phyloP scores from a whole-genome alignment of 2,888 invertebrate genomes.

The Trachelus iudaicus region DNA sequence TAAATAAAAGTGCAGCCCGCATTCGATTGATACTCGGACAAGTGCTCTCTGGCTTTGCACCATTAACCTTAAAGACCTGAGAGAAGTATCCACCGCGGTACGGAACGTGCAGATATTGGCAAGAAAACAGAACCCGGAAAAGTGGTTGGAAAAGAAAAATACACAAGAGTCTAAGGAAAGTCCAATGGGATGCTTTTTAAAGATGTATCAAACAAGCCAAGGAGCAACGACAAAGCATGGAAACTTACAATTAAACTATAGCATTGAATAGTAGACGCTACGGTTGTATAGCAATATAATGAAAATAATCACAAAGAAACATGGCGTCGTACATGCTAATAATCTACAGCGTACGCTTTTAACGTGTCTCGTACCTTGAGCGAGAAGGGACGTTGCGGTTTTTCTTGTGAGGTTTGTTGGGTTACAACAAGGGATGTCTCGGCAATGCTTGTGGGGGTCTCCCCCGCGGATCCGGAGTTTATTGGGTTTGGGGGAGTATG shows the following conservation, averaged over 20 bases:
- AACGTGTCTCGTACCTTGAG: conserved; percentile 67
- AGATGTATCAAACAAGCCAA: not conserved
- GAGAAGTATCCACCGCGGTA: not conserved
- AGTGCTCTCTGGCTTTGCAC: not conserved
- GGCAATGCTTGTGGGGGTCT: conserved; percentile 52
- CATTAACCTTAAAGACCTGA: not conserved
- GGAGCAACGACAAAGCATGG: not conserved
- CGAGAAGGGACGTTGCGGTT: conserved; percentile 72
- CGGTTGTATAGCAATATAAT: conserved; percentile 21
- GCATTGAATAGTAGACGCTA: conserved; percentile 6
- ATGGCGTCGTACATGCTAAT: conserved; percentile 8
- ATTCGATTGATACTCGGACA: not conserved
- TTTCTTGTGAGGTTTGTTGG: conserved; percentile 63
- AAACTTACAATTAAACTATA: not conserved
- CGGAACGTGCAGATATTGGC: not conserved
- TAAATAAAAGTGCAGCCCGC: not conserved
- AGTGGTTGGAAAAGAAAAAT: not conserved
- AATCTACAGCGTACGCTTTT: not conserved
- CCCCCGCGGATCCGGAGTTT: conserved; percentile 58
- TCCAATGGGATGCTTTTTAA: not conserved
- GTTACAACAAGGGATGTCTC: conserved; percentile 48
- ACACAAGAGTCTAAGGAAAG: not conserved
- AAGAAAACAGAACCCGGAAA: not conserved
- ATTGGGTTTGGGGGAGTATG: conserved; percentile 57
- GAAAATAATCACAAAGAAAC: conserved; percentile 38